These are phyloP conservation scores for Muscina levida DNA, from an alignment of 2,888 invertebrate species.

Conservation along the genomic window DNA sequence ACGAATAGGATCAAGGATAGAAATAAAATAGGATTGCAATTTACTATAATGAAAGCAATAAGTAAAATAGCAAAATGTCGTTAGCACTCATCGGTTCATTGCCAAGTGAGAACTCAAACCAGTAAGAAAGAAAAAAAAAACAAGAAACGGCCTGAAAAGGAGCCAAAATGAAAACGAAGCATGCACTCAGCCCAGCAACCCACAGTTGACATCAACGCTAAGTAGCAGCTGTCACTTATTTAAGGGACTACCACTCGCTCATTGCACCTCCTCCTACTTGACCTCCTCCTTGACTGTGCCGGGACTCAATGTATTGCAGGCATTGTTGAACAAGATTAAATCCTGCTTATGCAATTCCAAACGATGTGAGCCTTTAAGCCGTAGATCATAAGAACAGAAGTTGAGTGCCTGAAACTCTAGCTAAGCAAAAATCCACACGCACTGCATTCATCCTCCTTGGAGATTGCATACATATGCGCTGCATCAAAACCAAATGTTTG, in stretches of 20 bases:
- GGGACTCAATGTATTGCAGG: slow-evolving; percentile 32
- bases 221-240: slow-evolving; percentile 63
- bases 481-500: slow-evolving; percentile 45
- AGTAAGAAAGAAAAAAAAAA: slow-evolving; percentile 33
- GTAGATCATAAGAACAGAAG: slow-evolving; percentile 64
- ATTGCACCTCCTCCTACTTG: slow-evolving; percentile 28
- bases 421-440: slow-evolving; percentile 47
- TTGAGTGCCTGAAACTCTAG: slow-evolving; percentile 58
- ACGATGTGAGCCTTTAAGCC: slow-evolving; percentile 61
- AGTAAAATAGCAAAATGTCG: slow-evolving; percentile 75
- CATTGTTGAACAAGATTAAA: slow-evolving; percentile 59
- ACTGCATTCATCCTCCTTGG: not conserved
- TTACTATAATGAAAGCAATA: slow-evolving; percentile 74
- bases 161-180: slow-evolving; percentile 25
- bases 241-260: slow-evolving; percentile 39
- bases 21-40: slow-evolving; percentile 68
- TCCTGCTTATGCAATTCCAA: slow-evolving; percentile 59
- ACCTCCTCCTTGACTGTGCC: not conserved
- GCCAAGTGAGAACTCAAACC: slow-evolving; percentile 19
- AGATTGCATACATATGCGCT: not conserved
- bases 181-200: not conserved
- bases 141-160: slow-evolving; percentile 65
- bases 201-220: slow-evolving; percentile 58
- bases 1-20: slow-evolving; percentile 47
- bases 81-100: slow-evolving; percentile 67